Base-by-base conservation (phyloP, 2,113 vertebrate genomes). In the Raja brachyura region DNA sequence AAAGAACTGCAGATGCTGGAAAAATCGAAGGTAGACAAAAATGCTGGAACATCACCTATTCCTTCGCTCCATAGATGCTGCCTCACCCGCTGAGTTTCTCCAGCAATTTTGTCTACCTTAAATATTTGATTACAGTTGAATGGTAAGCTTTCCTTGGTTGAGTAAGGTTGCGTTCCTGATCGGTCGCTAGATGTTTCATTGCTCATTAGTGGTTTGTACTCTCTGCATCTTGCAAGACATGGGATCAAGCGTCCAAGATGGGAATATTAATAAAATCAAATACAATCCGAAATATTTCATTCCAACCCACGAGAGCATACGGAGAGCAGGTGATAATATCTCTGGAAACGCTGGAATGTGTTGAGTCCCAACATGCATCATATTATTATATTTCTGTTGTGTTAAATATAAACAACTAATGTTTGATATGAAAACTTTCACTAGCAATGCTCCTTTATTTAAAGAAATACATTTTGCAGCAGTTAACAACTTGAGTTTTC, bases 381-480 rank as follows among this genome's bases (percentile, higher is more conserved):
- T 61, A 86, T 28, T 61, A 86, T 86, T 86, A 31, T 63, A 86
- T 86, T 85, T 63, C 83, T 16, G n/a, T 63, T 86, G 83, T 86
- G 83, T 85, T 31, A 63, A 31, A 63, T 86, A 63, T 86, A 86
- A 63, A 86, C 83, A 86, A 63, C 79, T n/a, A 31, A 61, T 86
- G n/a, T 86, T 86, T 86, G 83, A 61, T 86, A 31, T 86, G 59
- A 86, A 86, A 86, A 86, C 56, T 86, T 31, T 77, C 18, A 81
- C 5, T 25, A 28, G 59, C 18, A 63, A 31, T 86, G 83, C 61
- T 86, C 61, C 61, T 5, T 1, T 63, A 11, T 14, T n/a, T 4
- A 85, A n/a, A 85, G n/a, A 18, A 31, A 86, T 7, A 0, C 59
- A 25, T 86, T 63, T 63, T 86, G 25, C 28, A 63, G 56, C 83